Base-by-base conservation (phyloP, 2,797 vertebrate species). In the Acipenser transmontanus region DNA sequence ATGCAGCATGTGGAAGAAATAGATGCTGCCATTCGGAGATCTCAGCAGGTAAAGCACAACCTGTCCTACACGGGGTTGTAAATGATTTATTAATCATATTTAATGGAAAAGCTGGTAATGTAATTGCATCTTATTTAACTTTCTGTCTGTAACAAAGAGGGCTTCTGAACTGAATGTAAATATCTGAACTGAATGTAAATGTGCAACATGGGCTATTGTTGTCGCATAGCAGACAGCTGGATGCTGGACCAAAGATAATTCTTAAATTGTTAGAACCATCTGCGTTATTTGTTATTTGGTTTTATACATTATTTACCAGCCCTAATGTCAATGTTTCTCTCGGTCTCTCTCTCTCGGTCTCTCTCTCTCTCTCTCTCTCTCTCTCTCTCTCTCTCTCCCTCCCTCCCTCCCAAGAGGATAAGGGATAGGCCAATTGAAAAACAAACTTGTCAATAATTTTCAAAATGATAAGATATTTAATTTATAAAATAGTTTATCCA, bases 1-100 rank as follows among this genome's bases (percentile, higher is more conserved):
- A 82, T 83, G 11, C 93, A 92, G 79, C 94, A 92, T 71, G 93
- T 97, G 47, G 90, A 95, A 72, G 91, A 90, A 81, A 95, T 97
- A 6, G 92, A 94, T 13, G 94, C 95, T 1, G 92, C 94, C 71
- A 86, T 96, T 72, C 89, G 94, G 69, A 92, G 94, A 76, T 93
- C 92, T 34, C 95, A 97, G 84, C 92, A 98, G 94, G 97, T 98
- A 92, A 74, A 64, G 5, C 50, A 7, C 17, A 62, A 1, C 11
- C 63, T 14, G 48, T 73, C 4, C 34, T 34, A 7, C 47, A 20
- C 20, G 65, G 69, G 51, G 47, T 47, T 49, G 60, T 66, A 69
- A 64, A 68, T 57, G 65, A 70, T 66, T 68, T 50, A 60, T 17
- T 61, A 56, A 34, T 34, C 2, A 34, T 34, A 3, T 34, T 34